These are phyloP conservation scores for Andricus quercusramuli DNA, from an alignment of 2,888 invertebrate species.

Conservation along the genomic window DNA sequence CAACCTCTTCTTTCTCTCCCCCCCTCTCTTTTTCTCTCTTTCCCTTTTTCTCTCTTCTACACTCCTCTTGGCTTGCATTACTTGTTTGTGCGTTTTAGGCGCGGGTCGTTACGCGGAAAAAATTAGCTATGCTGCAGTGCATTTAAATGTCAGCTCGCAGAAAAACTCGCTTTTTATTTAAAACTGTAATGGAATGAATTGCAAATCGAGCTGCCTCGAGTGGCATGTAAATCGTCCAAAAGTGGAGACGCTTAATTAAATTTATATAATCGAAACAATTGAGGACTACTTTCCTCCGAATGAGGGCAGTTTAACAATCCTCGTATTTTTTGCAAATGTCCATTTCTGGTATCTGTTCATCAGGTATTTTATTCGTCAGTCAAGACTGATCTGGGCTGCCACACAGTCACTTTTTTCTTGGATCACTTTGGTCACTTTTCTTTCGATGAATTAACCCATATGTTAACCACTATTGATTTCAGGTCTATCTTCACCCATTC, in stretches of 20 bases:
- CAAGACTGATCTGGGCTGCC: neutral
- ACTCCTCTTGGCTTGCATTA: constrained; percentile 17
- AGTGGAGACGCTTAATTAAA: constrained; percentile 34
- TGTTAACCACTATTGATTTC: too few species aligned
- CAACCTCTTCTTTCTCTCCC: constrained; percentile 44
- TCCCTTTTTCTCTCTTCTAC: constrained; percentile 42
- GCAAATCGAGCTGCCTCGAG: constrained; percentile 33
- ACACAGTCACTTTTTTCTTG: too few species aligned
- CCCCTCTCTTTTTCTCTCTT: constrained; percentile 38
- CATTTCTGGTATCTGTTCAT: neutral
- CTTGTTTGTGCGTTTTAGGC: constrained; percentile 40
- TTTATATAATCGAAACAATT: constrained; percentile 41
- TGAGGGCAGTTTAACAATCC: constrained; percentile 41
- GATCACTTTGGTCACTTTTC: too few species aligned
- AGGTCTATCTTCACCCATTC: too few species aligned
- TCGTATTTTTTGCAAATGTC: neutral
- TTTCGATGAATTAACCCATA: too few species aligned
- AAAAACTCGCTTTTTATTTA: constrained; percentile 36
- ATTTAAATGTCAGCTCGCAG: constrained; percentile 31
- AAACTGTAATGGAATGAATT: constrained; percentile 39
- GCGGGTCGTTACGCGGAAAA: constrained; percentile 36
- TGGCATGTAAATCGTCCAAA: constrained; percentile 8
- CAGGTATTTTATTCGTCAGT: neutral
- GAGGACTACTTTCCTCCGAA: constrained; percentile 33
- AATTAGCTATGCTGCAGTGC: constrained; percentile 35